Conservation (phyloP, 1,140 invertebrate species). For the Drosophila repleta region DNA sequence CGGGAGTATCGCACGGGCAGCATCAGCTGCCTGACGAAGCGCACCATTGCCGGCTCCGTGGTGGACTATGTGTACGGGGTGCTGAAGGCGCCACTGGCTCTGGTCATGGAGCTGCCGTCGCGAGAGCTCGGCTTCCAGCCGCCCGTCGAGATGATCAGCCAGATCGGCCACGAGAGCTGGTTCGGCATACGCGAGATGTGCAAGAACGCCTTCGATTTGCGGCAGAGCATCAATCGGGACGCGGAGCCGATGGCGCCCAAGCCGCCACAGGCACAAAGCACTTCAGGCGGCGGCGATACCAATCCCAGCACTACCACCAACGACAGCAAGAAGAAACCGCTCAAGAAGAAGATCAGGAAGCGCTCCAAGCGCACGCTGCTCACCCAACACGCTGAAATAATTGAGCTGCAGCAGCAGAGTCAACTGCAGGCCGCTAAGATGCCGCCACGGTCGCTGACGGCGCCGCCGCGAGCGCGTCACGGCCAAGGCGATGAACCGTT, state of each 20-base stretch:
- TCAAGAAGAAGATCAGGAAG: constrained; percentile 47
- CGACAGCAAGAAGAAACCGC: constrained; percentile 13
- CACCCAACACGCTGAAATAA: constrained; percentile 39
- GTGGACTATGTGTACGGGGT: constrained; percentile 89
- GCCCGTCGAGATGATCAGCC: constrained; percentile 86
- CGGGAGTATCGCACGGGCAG: constrained; percentile 84
- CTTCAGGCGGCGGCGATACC: neutral
- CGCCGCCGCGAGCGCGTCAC: neutral
- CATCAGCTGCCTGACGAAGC: constrained; percentile 81
- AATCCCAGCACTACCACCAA: neutral
- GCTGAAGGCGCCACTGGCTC: constrained; percentile 87
- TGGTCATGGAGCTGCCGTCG: constrained; percentile 88
- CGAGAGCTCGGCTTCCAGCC: constrained; percentile 87
- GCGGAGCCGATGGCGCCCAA: constrained; percentile 44
- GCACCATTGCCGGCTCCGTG: constrained; percentile 87
- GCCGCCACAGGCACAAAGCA: neutral
- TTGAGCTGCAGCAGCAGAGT: constrained; percentile 42
- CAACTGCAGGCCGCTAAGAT: neutral
- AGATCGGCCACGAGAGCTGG: constrained; percentile 86
- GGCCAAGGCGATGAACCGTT: constrained; percentile 45
- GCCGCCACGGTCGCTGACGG: constrained; percentile 19
- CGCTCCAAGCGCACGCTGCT: constrained; percentile 43
- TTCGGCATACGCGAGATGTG: constrained; percentile 83
- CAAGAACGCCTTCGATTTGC: constrained; percentile 64
- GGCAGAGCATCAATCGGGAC: constrained; percentile 45